Evolutionary conservation across 2,888 invertebrate genomes (phyloP), one percentile per base, ranked within the genome.

Genomic region (Frankliniella fusca): DNA sequence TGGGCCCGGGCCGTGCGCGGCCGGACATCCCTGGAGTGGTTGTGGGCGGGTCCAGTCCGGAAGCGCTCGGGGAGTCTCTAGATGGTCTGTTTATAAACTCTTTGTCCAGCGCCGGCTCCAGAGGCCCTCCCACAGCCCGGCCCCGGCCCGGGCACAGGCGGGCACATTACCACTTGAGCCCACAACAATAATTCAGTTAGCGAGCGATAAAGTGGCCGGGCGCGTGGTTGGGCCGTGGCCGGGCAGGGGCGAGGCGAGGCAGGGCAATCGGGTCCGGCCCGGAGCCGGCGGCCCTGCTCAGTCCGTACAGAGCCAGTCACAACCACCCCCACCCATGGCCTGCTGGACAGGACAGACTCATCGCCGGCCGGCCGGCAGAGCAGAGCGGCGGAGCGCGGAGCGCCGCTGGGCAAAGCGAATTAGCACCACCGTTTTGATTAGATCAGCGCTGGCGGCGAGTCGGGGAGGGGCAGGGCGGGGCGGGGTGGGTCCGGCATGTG

Each of bases 181-280:
- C 70, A 76, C 70, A 76, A 76, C 70, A 23, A 76, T 76, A 76
- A 76, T 76, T 76, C 70, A 27, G 70, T 76, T 76, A 76, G 70
- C 70, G 27, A 23, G 70, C 70, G 70, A 76, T 76, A 23, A 76
- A 76, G 70, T 76, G 70, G 27, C 70, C 70, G 9, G 70, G 23
- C 54, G 15, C 54, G 54, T 38, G 38, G 38, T 38, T 2, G 38
- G 38, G 38, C 3, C 54, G 15, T 3, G 3, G 54, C 54, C 50
- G 50, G 50, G 50, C 9, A 50, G 54, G 54, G 54, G 54, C 54
- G 18, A 54, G 12, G 54, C 54, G n/a, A 18, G 15, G 18, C 61
- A 0, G 61, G 61, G 2, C 38, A 2, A 5, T 38, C 38, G 38
- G 5, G 38, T 38, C 38, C 38, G 38, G 38, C 38, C 38, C 38